Base-by-base conservation (phyloP, 2,888 invertebrate species). In the Xestia c-nigrum region DNA sequence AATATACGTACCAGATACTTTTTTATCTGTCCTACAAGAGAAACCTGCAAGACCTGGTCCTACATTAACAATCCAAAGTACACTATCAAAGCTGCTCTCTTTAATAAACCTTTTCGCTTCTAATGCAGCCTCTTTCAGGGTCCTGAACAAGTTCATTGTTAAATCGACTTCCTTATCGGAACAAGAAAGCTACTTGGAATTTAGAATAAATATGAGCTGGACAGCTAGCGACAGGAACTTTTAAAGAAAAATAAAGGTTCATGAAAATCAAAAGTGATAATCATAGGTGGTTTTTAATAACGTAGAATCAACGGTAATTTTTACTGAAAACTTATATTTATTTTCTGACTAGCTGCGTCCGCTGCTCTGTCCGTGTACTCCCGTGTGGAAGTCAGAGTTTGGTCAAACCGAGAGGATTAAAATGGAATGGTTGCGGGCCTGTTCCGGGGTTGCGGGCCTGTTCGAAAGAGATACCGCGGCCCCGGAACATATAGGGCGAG, bases 1-100 rank as follows among this genome's bases (percentile, higher is more conserved):
- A 63, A 43, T 43, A 46, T 72, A 85, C 89, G 31, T 74, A 94
- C 93, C 90, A 70, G 83, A 85, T 57, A 92, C 86, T 83, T 89
- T 92, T 10, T 43, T 81, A 57, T 92, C 90, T 74, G 87, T 87
- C 12, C 85, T 81, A 47, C 92, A 85, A 46, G 94, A 91, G 87
- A 94, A 94, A 21, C 94, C 94, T 31, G 77, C 90, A 4, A 91
- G 50, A 69, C 78, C 90, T 0, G 95, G 95, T 6, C 91, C 85
- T 24, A 93, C 43, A 80, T 94, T 92, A 1, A 94, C 91, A 7
- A 95, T 79, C 92, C 92, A 91, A 43, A 95, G 70, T 10, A 95
- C 55, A 81, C 90, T 92, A 19, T 94, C 92, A 7, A 93, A 83
- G 61, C 89, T 92, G 64, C 91, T 90, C 6, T 89, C 90, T 63